These are phyloP conservation scores for Dicentrarchus labrax DNA, from an alignment of 2,113 vertebrate genomes.

Conservation along the genomic window DNA sequence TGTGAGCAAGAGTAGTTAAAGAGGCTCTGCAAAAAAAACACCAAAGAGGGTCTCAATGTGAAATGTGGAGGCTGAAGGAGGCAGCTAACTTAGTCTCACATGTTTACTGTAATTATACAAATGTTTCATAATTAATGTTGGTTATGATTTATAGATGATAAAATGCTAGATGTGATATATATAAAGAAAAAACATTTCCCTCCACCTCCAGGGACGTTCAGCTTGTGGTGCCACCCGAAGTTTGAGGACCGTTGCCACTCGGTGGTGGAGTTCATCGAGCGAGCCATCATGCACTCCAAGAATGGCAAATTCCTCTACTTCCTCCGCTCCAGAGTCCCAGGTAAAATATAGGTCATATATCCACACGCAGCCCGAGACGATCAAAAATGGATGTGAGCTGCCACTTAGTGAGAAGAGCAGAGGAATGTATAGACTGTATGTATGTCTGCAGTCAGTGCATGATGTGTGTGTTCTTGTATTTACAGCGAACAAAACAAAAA, in stretches of 20 bases:
- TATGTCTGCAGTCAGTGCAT: conserved; percentile 15
- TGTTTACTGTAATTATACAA: not conserved
- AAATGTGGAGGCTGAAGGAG: not conserved
- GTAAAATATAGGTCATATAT: conserved; percentile 78
- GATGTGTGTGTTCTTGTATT: not conserved
- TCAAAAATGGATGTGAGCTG: conserved; percentile 48
- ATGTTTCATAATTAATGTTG: not conserved
- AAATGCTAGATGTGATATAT: not conserved
- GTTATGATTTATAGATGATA: not conserved
- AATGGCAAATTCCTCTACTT: conserved; percentile 99
- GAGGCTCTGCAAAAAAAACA: not conserved
- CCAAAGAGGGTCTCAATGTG: not conserved
- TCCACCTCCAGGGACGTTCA: conserved; percentile 91
- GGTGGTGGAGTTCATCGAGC: conserved; percentile 97
- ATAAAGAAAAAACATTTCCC: not conserved
- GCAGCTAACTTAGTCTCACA: not conserved
- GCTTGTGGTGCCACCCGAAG: conserved; percentile 98
- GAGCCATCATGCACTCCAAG: conserved; percentile 98
- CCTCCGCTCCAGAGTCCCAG: conserved; percentile 95
- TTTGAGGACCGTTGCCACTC: conserved; percentile 98
- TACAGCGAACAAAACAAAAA: not conserved
- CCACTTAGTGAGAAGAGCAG: conserved; percentile 36
- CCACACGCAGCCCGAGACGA: not conserved
- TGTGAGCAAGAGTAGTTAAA: not conserved
- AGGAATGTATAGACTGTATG: not conserved